A percentile compares a stretch with the other conserved stretches of the same genome.
phyloP scores from a whole-genome alignment of 2,888 invertebrate species.

The Sthenelais limicola region DNA sequence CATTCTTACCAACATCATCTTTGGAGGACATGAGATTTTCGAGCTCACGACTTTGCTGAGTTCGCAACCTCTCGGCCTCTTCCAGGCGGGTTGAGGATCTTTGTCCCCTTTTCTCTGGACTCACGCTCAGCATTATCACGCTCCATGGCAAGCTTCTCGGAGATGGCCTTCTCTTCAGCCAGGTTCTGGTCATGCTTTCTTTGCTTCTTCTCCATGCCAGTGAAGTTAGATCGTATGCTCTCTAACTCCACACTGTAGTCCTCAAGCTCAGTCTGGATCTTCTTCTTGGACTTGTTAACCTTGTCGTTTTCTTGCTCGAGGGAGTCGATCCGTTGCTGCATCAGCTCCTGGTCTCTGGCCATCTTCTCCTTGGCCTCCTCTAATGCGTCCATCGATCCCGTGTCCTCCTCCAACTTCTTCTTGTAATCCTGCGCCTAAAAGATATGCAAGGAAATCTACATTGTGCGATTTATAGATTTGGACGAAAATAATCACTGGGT shows the following conservation, averaged over 20 bases:
- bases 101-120: conserved; percentile 96
- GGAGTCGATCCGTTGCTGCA: conserved; percentile 87
- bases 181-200: conserved; percentile 93
- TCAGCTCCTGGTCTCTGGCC: conserved; percentile 75
- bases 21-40: conserved; percentile 97
- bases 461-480: no score
- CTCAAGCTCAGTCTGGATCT: conserved; percentile 96
- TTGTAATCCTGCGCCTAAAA: conserved; percentile 77
- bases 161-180: conserved; percentile 77
- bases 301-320: conserved; percentile 91
- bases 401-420: conserved; percentile 95
- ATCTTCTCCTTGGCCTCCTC: conserved; percentile 94
- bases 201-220: conserved; percentile 97
- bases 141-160: conserved; percentile 82
- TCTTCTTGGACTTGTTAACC: conserved; percentile 96
- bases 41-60: conserved; percentile 90
- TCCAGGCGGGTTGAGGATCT: conserved; percentile 91
- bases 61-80: conserved; percentile 88
- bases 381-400: conserved; percentile 83
- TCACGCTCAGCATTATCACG: conserved; percentile 94
- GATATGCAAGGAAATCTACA: no score
- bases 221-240: conserved; percentile 86
- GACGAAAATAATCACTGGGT: no score
- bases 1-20: conserved; percentile 98
- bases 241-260: conserved; percentile 96